Evolutionary conservation across 1,140 invertebrate species (phyloP).

Genomic region (Pogonus chalceus): DNA sequence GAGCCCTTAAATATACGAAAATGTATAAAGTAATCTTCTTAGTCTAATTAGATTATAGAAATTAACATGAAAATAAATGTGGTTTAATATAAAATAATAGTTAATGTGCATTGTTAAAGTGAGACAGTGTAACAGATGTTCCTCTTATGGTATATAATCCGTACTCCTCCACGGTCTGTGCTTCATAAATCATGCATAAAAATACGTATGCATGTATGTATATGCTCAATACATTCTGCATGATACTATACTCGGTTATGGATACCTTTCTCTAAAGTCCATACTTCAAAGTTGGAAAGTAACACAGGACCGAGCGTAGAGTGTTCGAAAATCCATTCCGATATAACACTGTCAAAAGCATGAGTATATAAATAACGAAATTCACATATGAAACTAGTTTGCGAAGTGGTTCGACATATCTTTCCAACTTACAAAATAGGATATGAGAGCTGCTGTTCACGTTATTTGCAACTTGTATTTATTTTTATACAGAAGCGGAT

Average conservation of each 20-base stretch:
- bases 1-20: no score
- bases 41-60: no score
- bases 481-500: not conserved
- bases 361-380: constrained; percentile 6
- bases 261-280: constrained; percentile 3
- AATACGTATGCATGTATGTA: not conserved
- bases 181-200: not conserved
- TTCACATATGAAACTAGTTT: constrained; percentile 6
- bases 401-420: not conserved
- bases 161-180: not conserved
- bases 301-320: not conserved
- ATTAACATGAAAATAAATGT: no score
- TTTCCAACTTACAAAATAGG: not conserved
- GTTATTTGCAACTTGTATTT: not conserved
- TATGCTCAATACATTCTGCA: not conserved
- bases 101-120: no score
- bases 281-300: constrained; percentile 4
- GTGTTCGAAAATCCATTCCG: not conserved
- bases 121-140: no score
- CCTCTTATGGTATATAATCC: no score
- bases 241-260: constrained; percentile 2
- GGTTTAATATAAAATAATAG: no score
- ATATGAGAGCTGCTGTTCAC: not conserved
- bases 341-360: constrained; percentile 3
- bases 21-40: no score